Percentiles rank a stretch among this genome's conserved stretches.
Evolutionary conservation across 1,140 invertebrate species (phyloP).

Genomic region (Lasioglossum baleicum): DNA sequence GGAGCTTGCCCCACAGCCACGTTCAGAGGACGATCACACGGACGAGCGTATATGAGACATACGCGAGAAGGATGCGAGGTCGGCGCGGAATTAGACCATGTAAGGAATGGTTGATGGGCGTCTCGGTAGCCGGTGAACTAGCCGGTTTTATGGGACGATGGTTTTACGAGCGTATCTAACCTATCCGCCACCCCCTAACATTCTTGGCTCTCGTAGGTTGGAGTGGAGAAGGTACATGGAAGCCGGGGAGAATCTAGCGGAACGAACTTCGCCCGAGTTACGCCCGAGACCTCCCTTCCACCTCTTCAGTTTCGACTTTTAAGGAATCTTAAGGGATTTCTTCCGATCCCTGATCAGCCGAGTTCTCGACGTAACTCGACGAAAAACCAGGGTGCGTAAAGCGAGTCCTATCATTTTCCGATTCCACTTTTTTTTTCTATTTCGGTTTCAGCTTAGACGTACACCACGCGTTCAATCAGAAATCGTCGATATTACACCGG

Average conservation of each 20-base stretch:
- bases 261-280: constrained; percentile 42
- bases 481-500: too few relatives aligned
- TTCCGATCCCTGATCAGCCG: constrained; percentile 38
- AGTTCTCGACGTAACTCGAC: not conserved
- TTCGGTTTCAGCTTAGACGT: too few relatives aligned
- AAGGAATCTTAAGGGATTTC: constrained; percentile 21
- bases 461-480: too few relatives aligned
- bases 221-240: constrained; percentile 53
- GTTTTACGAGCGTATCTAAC: constrained; percentile 74
- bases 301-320: constrained; percentile 25
- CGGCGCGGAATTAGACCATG: constrained; percentile 70
- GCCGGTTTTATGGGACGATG: constrained; percentile 73
- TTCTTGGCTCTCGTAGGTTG: constrained; percentile 40
- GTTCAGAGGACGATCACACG: not conserved
- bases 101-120: constrained; percentile 73
- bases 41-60: constrained; percentile 6
- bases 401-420: too few relatives aligned
- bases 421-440: too few relatives aligned
- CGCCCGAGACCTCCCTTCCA: constrained; percentile 2
- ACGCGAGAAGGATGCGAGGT: constrained; percentile 42
- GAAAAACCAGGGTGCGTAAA: not conserved
- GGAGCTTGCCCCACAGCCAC: not conserved
- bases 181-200: constrained; percentile 56
- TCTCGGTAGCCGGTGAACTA: constrained; percentile 68
- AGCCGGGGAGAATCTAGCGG: constrained; percentile 25